A percentile compares a stretch with the other conserved stretches of the same genome.
Conservation (phyloP, 2,888 invertebrate genomes). For the Cerastis rubricosa region DNA sequence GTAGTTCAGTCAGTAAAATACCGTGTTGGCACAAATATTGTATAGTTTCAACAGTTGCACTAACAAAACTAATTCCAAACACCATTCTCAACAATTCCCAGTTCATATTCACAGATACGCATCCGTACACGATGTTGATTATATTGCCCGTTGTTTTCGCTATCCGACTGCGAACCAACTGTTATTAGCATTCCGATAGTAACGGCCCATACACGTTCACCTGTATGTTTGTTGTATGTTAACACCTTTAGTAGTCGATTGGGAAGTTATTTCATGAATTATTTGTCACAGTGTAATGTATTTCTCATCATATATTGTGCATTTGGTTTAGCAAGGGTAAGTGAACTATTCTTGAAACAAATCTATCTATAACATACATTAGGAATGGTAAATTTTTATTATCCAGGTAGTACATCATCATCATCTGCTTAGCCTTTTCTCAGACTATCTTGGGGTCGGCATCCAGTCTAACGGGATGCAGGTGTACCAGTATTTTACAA, state of each 20-base stretch:
- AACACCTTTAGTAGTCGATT: background rate
- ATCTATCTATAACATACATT: background rate
- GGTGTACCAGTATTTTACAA: too few species aligned
- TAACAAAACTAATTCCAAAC: constrained; percentile 2
- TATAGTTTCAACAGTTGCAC: background rate
- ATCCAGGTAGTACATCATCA: too few species aligned
- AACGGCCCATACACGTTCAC: background rate
- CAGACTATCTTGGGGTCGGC: too few species aligned
- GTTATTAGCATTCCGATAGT: constrained; percentile 17
- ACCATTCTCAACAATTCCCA: background rate
- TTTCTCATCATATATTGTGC: too few species aligned
- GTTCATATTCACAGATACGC: background rate
- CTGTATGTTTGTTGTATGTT: background rate
- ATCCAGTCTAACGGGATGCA: too few species aligned
- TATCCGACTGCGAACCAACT: background rate
- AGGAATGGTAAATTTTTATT: too few species aligned
- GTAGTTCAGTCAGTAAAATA: background rate
- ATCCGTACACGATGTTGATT: constrained; percentile 2
- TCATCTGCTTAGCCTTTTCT: too few species aligned
- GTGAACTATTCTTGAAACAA: background rate
- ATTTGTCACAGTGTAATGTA: background rate
- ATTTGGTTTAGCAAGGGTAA: background rate
- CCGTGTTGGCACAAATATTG: background rate
- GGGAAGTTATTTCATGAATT: background rate
- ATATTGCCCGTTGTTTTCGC: constrained; percentile 7